Conservation (phyloP, 2,888 invertebrate species). For the Rapana venosa region DNA sequence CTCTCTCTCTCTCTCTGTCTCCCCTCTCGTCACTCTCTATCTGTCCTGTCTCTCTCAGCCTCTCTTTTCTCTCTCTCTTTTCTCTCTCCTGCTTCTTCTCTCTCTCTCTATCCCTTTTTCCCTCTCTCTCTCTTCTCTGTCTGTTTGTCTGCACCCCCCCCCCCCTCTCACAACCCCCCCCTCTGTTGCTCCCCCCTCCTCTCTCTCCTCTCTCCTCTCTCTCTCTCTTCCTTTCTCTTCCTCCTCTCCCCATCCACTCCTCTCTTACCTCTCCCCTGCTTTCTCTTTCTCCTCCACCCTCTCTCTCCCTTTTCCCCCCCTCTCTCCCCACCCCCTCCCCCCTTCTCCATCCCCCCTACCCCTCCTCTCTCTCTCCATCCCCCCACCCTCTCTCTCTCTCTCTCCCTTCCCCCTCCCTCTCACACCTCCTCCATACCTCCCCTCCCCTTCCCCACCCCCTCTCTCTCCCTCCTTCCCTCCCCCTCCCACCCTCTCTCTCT, state of each 20-base stretch:
- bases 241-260: not conserved
- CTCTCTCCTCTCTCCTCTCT: not conserved
- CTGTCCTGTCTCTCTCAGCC: no score
- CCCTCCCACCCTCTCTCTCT: not conserved
- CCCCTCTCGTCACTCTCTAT: no score
- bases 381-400: not conserved
- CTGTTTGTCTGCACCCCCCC: not conserved
- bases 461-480: not conserved
- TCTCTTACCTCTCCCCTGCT: not conserved
- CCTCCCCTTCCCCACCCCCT: no score
- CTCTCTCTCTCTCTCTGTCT: no score
- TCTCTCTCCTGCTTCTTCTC: no score
- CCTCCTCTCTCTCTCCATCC: not conserved
- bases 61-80: no score
- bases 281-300: not conserved
- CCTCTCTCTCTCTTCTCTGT: not conserved
- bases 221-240: conserved; percentile 8
- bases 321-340: not conserved
- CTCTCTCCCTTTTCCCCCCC: not conserved
- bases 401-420: not conserved
- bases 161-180: not conserved
- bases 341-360: not conserved
- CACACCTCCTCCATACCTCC: not conserved
- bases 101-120: not conserved
- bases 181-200: not conserved